These are phyloP conservation scores for Setipinna tenuifilis DNA, from an alignment of 2,797 vertebrate genomes.

Conservation along the genomic window DNA sequence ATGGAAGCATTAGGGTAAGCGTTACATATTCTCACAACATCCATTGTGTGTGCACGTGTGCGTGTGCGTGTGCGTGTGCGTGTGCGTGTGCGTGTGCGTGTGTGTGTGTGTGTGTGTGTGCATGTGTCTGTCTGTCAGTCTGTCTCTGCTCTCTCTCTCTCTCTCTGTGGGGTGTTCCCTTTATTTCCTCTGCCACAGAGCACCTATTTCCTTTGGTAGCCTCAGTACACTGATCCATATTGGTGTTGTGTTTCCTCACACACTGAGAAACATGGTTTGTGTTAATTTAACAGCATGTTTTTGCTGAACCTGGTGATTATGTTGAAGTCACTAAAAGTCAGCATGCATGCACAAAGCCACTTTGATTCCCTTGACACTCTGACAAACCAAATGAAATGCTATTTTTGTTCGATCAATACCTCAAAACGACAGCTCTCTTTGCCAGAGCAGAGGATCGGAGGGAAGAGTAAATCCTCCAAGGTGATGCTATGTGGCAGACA, in stretches of 20 bases:
- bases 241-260: neutral
- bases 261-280: neutral
- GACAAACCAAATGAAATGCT: conserved; percentile 21
- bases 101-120: neutral
- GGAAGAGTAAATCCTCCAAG: conserved; percentile 17
- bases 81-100: neutral
- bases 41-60: neutral
- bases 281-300: neutral
- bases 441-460: neutral
- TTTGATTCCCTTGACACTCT: conserved; percentile 8
- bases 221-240: neutral
- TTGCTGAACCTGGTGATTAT: neutral
- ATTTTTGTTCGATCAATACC: conserved; percentile 7
- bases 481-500: neutral
- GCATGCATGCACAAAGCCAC: neutral
- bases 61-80: neutral
- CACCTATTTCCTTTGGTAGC: neutral
- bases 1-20: neutral
- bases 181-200: neutral
- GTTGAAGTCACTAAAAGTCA: neutral
- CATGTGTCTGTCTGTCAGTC: no score
- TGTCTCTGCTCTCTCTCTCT: no score
- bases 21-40: neutral
- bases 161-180: neutral
- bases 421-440: conserved; percentile 14